Base-by-base conservation (phyloP, 2,797 vertebrate species). In the Hippocampus kuda region DNA sequence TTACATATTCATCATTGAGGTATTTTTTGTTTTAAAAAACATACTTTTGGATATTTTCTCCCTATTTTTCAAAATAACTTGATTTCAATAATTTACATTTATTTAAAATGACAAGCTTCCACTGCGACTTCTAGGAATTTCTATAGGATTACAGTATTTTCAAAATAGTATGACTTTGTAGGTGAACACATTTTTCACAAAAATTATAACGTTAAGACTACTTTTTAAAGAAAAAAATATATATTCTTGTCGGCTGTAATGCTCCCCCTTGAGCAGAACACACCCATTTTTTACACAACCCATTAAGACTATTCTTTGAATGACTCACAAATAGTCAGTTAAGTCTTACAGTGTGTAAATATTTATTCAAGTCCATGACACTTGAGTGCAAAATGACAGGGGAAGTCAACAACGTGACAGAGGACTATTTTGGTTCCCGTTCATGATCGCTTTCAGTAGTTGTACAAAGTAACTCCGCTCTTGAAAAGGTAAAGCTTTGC, bases 351-450 rank as follows among this genome's bases (percentile, higher is more conserved):
- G 61, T 22, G 34, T 62, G 27, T 34, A 60, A 60, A 60, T 60
- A 62, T 62, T 62, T 62, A 41, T 38, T 62, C 38, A 41, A 42
- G 5, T 42, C n/a, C 53, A 24, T 4, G n/a, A n/a, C 38, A 41
- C 42, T 62, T 63, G 16, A 63, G 61, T 42, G 61, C 30, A 42
- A 63, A 63, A 63, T 41, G 18, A 63, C 3, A 38, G 57, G 59
- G 34, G 2, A 20, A 42, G 38, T 22, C 38, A 22, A 62, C 60
- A 62, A 63, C 22, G 42, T 42, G 61, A 20, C 13, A 24, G 6
- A 4, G 15, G 3, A 62, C 9, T 22, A 62, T 41, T 62, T 42
- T 42, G 60, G 18, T 41, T 62, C 22, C 34, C 16, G 18, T 38
- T 61, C 60, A 42, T 13, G 8, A 41, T 62, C 41, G 20, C 41